Evolutionary conservation across 2,113 vertebrate genomes (phyloP).

Genomic region (Eurystomus gularis): DNA sequence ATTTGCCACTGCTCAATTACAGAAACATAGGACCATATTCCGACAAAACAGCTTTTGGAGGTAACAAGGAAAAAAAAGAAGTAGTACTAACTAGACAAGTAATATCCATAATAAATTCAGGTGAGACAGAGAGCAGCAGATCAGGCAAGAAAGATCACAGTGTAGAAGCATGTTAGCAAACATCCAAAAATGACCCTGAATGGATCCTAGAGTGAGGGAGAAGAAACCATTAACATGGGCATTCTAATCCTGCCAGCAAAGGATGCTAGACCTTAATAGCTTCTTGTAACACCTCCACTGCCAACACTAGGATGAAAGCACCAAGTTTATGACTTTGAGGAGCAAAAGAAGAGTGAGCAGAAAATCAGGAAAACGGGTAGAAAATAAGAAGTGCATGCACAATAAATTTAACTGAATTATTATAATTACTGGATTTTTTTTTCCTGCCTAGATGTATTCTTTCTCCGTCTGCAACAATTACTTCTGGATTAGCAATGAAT

Average conservation of each 20-base stretch:
- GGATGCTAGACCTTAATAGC: not conserved
- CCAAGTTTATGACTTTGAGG: not conserved
- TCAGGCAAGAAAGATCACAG: not conserved
- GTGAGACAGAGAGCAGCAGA: not conserved
- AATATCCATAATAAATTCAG: not conserved
- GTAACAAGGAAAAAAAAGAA: not conserved
- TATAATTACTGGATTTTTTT: not conserved
- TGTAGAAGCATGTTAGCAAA: not conserved
- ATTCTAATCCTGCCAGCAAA: not conserved
- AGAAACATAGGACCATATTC: not conserved
- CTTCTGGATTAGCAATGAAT: not conserved
- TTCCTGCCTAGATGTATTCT: not conserved
- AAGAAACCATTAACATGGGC: not conserved
- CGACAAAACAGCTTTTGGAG: not conserved
- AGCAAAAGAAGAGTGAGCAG: not conserved
- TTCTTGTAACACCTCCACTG: not conserved
- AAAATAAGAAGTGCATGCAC: not conserved
- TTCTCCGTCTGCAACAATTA: not conserved
- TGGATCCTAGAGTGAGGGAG: not conserved
- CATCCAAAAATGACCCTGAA: not conserved
- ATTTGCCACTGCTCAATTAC: fast-evolving
- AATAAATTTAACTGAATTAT: not conserved
- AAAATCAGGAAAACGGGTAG: not conserved
- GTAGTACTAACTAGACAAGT: not conserved
- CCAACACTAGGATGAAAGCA: not conserved